Base-by-base conservation (phyloP, 2,113 vertebrate species). In the Cheilinus undulatus region DNA sequence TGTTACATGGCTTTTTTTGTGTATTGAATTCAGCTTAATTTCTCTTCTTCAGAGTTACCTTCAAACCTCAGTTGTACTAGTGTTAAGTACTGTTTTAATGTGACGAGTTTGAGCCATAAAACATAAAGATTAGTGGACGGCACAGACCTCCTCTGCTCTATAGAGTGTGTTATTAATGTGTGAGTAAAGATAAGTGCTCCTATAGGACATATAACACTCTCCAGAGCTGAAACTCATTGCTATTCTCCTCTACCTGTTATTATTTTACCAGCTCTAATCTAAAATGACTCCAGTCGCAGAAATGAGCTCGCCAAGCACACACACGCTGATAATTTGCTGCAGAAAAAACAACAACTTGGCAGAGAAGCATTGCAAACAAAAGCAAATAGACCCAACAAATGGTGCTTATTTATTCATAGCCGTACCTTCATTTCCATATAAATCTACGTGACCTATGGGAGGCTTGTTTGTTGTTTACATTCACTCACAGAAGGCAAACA, bases 401-500 rank as follows among this genome's bases (percentile, higher is more conserved):
- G 24, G 28, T 4, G 56, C 66, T 88, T 81, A 84, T 88, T 82
- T 82, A 87, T 87, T 87, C 86, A 66, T 65, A 36, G 80, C 67
- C 11, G 4, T 49, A 58, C 38, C 70, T 81, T 84, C 56, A 90
- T 91, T 87, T 90, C 84, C 88, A 90, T 91, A 86, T 86, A 86
- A 83, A 91, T 86, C 46, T 79, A 49, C 10, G 42, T 80, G 86
- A 82, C 73, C 84, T 82, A 70, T 82, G 43, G 51, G 56, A 61
- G 48, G 30, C 30, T 69, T 78, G 82, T 76, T 85, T 80, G 73
- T 71, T 63, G 74, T 82, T 84, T 76, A 69, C 60, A 63, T 63
- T 69, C 36, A 34, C 50, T 66, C 68, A 7, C 38, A 71, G 73
- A 76, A 58, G 59, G 69, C 69, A 83, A 85, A 89, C 69, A 82